Evolutionary conservation across 2,797 vertebrate genomes (phyloP).

Genomic region (Tinamus major): DNA sequence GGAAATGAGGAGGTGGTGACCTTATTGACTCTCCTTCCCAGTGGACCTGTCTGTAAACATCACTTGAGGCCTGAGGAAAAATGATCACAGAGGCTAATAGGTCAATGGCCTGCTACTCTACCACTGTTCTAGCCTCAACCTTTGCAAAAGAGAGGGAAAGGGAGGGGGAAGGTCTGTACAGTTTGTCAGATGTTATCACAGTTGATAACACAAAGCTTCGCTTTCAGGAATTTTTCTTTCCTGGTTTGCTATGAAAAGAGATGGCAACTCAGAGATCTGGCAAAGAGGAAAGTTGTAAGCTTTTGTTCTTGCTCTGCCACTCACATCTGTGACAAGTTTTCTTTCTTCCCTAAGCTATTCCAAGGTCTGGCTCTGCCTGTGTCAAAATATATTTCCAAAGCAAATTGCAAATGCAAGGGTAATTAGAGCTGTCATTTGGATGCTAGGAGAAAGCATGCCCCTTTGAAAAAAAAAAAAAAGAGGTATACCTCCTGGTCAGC

Average conservation of each 20-base stretch:
- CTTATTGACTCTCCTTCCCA: conserved; percentile 54
- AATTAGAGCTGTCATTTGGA: conserved; percentile 37
- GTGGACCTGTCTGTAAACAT: conserved; percentile 34
- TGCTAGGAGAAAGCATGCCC: neutral
- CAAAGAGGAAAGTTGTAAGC: neutral
- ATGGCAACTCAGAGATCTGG: neutral
- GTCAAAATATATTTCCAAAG: conserved; percentile 61
- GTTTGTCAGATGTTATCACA: conserved; percentile 66
- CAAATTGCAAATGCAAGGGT: conserved; percentile 22
- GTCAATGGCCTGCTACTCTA: conserved; percentile 50
- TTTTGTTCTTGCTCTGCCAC: conserved; percentile 35
- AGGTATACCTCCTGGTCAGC: neutral
- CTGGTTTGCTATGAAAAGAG: neutral
- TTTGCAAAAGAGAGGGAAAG: conserved; percentile 31
- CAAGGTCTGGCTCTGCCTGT: conserved; percentile 18
- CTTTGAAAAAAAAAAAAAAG: neutral
- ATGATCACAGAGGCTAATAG: neutral
- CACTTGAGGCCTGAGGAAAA: conserved; percentile 38
- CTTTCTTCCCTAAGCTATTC: conserved; percentile 51
- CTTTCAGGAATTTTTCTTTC: conserved; percentile 45
- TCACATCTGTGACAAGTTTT: conserved; percentile 29
- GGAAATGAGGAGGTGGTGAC: conserved; percentile 65
- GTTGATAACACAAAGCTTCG: conserved; percentile 32
- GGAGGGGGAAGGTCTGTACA: conserved; percentile 16
- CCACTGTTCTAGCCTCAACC: neutral